phyloP scores from a whole-genome alignment of 2,888 invertebrate species.

The Antitype chi region DNA sequence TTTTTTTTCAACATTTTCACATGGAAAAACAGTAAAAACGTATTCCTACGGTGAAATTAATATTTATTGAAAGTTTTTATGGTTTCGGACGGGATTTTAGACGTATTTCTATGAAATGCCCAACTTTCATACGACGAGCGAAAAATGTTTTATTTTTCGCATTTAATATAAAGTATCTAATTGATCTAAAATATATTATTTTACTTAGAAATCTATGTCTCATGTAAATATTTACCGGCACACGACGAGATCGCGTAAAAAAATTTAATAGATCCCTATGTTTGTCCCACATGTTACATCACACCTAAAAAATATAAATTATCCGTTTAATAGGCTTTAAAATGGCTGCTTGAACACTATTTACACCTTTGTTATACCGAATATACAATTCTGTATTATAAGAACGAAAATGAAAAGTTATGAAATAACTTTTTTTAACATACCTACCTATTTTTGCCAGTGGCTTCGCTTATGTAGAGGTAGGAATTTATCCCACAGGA shows the following conservation, averaged over 20 bases:
- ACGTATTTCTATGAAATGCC: slow-evolving; percentile 7
- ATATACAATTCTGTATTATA: too few species aligned
- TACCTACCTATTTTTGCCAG: too few species aligned
- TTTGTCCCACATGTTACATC: slow-evolving; percentile 33
- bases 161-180: not conserved
- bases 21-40: not conserved
- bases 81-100: not conserved
- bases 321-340: not conserved
- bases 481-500: too few species aligned
- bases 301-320: slow-evolving; percentile 11
- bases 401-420: not conserved
- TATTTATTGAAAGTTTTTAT: not conserved
- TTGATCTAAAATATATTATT: not conserved
- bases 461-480: too few species aligned
- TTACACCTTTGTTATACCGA: too few species aligned
- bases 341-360: not conserved
- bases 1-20: not conserved
- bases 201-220: not conserved
- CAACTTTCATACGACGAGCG: not conserved
- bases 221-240: slow-evolving; percentile 1
- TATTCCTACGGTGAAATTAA: not conserved
- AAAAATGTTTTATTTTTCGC: slow-evolving; percentile 11
- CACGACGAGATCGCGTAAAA: not conserved
- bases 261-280: not conserved
- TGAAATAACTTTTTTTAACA: not conserved